phyloP scores from a whole-genome alignment of 2,888 invertebrate genomes.

The Resseliella maxima region DNA sequence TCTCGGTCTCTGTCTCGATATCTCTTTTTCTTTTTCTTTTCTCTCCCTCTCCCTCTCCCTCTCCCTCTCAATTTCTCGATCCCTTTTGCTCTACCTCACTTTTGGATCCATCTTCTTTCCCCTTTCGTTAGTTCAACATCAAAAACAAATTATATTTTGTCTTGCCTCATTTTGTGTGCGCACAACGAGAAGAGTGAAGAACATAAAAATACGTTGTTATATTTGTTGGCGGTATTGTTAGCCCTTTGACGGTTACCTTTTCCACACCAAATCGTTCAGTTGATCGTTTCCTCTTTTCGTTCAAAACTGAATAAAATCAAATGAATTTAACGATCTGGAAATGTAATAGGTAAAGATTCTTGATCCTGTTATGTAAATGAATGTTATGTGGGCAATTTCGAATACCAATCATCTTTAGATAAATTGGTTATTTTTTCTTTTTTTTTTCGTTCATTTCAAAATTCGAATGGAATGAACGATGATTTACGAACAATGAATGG shows the following conservation, averaged over 20 bases:
- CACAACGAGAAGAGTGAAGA: neutral
- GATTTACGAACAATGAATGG: conserved; percentile 41
- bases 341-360: neutral
- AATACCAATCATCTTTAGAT: conserved; percentile 45
- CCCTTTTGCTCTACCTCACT: neutral
- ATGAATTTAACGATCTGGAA: conserved; percentile 6
- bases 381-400: conserved; percentile 33
- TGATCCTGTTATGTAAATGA: conserved; percentile 49
- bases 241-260: conserved; percentile 35
- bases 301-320: no score
- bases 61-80: no score
- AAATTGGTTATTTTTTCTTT: neutral
- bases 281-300: no score
- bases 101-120: neutral
- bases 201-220: neutral
- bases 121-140: neutral
- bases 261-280: no score
- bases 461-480: conserved; percentile 3
- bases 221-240: conserved; percentile 52
- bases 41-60: neutral
- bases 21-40: neutral
- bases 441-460: neutral
- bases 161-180: conserved; percentile 8
- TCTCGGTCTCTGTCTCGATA: neutral
- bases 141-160: conserved; percentile 27